Conservation (phyloP, 2,888 invertebrate species). For the Clusia tigrina region DNA sequence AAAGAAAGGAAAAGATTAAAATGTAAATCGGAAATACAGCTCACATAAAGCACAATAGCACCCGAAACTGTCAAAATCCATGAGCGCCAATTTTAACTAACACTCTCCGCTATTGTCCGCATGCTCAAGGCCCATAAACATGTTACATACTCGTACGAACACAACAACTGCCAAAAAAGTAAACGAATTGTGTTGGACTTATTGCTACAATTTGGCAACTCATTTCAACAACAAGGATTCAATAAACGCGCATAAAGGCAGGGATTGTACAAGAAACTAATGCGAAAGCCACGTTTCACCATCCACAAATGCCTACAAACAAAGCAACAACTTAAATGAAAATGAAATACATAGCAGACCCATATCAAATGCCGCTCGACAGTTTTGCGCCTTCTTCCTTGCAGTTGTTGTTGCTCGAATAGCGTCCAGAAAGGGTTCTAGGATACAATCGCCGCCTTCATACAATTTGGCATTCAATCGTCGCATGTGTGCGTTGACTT, state of each 20-base stretch:
- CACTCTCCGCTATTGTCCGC: too few relatives aligned
- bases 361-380: conserved; percentile 4
- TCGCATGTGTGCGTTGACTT: conserved; percentile 46
- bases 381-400: neutral
- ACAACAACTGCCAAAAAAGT: too few relatives aligned
- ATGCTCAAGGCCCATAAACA: too few relatives aligned
- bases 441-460: conserved; percentile 39
- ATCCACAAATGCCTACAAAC: neutral
- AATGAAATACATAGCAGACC: neutral
- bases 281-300: too few relatives aligned
- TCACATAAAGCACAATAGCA: neutral
- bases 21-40: neutral
- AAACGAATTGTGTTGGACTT: too few relatives aligned
- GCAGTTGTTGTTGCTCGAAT: neutral
- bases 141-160: too few relatives aligned
- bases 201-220: too few relatives aligned
- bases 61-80: conserved; percentile 38
- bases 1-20: neutral
- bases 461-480: conserved; percentile 46
- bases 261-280: too few relatives aligned
- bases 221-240: too few relatives aligned
- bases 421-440: neutral
- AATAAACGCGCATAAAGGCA: neutral
- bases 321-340: neutral
- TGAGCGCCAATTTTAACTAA: conserved; percentile 35